These are phyloP conservation scores for Gadus chalcogrammus DNA, from an alignment of 2,113 vertebrate species.

Conservation along the genomic window DNA sequence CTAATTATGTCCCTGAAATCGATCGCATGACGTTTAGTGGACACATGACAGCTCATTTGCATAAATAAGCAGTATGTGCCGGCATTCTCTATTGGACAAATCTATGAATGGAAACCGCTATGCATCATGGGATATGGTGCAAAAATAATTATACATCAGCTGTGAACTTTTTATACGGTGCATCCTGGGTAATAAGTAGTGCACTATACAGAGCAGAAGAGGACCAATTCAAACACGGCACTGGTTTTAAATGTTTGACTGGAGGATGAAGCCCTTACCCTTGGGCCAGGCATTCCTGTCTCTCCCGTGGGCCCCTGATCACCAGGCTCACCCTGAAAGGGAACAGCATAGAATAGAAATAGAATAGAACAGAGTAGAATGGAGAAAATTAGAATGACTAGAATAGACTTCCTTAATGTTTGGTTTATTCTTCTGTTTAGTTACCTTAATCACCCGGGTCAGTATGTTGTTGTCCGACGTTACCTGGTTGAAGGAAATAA, in stretches of 20 bases:
- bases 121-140: too few relatives aligned
- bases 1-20: too few relatives aligned
- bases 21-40: neutral
- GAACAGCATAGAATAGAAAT: neutral
- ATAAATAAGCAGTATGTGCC: neutral
- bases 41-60: neutral
- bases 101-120: too few relatives aligned
- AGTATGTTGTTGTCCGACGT: constrained; percentile 60
- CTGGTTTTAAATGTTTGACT: neutral
- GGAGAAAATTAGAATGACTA: neutral
- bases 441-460: constrained; percentile 78
- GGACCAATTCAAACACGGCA: too few relatives aligned
- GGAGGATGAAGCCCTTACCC: constrained; percentile 61
- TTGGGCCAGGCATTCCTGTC: constrained; percentile 69
- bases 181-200: too few relatives aligned
- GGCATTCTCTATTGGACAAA: neutral
- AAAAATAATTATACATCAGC: neutral
- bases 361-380: neutral
- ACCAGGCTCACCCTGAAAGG: constrained; percentile 66
- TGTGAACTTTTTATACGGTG: neutral
- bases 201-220: too few relatives aligned
- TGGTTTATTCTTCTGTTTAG: neutral
- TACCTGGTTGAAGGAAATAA: constrained; percentile 37
- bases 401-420: neutral
- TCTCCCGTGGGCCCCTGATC: constrained; percentile 66